phyloP scores from a whole-genome alignment of 2,888 invertebrate genomes.

The Mellilla xanthometata region DNA sequence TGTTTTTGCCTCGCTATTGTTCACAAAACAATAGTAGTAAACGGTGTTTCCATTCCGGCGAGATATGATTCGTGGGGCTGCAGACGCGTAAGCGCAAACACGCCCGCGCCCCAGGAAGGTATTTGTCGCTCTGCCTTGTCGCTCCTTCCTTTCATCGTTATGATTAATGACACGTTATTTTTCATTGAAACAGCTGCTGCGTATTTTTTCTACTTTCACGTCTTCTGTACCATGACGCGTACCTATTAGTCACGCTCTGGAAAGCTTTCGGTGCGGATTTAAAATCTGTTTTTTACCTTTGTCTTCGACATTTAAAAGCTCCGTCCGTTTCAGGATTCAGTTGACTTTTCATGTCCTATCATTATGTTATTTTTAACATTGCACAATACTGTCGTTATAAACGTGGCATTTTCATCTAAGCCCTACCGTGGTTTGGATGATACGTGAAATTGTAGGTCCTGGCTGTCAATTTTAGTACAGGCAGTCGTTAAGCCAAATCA shows the following conservation, averaged over 20 bases:
- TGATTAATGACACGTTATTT: slow-evolving; percentile 78
- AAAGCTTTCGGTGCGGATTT: slow-evolving; percentile 63
- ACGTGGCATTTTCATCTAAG: too few species aligned
- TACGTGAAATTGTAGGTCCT: too few species aligned
- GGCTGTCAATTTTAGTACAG: too few species aligned
- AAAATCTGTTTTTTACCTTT: slow-evolving; percentile 52
- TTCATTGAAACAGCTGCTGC: slow-evolving; percentile 76
- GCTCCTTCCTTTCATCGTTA: slow-evolving; percentile 71
- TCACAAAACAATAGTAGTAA: slow-evolving; percentile 49
- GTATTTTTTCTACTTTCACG: slow-evolving; percentile 72
- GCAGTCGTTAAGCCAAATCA: too few species aligned
- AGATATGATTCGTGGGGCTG: slow-evolving; percentile 43
- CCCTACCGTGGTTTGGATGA: too few species aligned
- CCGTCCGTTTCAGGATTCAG: slow-evolving; percentile 39
- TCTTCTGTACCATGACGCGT: slow-evolving; percentile 69
- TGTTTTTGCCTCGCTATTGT: slow-evolving; percentile 51
- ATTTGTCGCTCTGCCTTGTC: slow-evolving; percentile 71
- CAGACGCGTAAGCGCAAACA: slow-evolving; percentile 53
- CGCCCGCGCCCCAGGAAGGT: slow-evolving; percentile 57
- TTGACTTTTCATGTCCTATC: slow-evolving; percentile 37
- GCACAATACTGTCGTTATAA: too few species aligned
- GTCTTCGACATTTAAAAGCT: slow-evolving; percentile 45
- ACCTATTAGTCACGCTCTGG: slow-evolving; percentile 73
- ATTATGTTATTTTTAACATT: too few species aligned
- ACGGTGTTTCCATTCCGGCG: slow-evolving; percentile 44